Percentiles rank a stretch among this genome's conserved stretches.
These are phyloP conservation scores for Bombus terrestris DNA, from an alignment of 1,140 invertebrate species.

Conservation along the genomic window DNA sequence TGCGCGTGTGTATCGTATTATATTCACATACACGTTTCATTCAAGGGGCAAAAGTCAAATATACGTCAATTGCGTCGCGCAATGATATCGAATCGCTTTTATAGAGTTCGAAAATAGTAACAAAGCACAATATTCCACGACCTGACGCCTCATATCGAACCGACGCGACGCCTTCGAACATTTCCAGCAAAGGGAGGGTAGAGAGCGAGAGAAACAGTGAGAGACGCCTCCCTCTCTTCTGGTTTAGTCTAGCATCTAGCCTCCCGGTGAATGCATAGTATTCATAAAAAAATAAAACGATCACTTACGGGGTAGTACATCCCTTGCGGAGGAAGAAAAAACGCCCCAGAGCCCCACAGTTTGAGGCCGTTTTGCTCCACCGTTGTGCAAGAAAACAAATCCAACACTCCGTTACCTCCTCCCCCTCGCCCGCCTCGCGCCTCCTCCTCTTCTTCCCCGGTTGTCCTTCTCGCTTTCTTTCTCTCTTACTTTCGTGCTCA, in stretches of 20 bases:
- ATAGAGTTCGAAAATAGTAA: constrained; percentile 36
- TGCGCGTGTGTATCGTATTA: constrained; percentile 1
- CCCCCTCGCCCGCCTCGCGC: constrained; percentile 32
- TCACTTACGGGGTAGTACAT: constrained; percentile 95
- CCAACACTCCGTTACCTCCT: constrained; percentile 66
- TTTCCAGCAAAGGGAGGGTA: constrained; percentile 46
- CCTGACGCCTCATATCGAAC: constrained; percentile 61
- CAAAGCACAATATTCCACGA: constrained; percentile 42
- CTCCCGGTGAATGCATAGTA: constrained; percentile 7
- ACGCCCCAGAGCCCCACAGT: constrained; percentile 96
- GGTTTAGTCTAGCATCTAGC: neutral
- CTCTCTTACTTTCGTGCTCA: constrained; percentile 29
- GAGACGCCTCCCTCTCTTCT: constrained; percentile 36
- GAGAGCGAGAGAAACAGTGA: constrained; percentile 51
- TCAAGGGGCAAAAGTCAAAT: neutral
- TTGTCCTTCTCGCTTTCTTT: constrained; percentile 22
- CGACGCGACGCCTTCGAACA: constrained; percentile 58
- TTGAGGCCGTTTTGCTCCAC: constrained; percentile 90
- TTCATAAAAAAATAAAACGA: constrained; percentile 6
- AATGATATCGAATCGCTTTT: constrained; percentile 2
- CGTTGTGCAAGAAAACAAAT: constrained; percentile 77
- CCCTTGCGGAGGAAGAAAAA: constrained; percentile 95
- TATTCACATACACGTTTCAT: neutral
- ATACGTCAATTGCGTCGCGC: neutral
- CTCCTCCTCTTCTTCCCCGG: constrained; percentile 40